A percentile compares a stretch with the other conserved stretches of the same genome.
Evolutionary conservation across 2,113 vertebrate species (phyloP).

Genomic region (Etia nguti): DNA sequence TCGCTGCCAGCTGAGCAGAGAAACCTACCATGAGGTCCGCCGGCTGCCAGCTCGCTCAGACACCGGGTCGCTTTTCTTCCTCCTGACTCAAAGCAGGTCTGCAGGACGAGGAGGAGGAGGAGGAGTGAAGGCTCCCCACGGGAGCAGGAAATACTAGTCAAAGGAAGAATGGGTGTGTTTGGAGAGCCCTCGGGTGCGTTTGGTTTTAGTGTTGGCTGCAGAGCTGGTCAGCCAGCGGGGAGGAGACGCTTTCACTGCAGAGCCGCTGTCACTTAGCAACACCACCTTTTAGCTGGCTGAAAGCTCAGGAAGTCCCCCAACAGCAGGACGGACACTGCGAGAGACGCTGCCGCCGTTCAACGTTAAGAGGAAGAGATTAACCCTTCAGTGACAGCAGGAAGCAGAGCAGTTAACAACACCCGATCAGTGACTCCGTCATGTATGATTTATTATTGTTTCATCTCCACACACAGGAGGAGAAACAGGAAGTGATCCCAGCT

Average conservation of each 20-base stretch:
- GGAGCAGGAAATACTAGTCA: conserved; percentile 8
- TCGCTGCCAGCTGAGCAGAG: background rate
- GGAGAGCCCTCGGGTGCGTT: conserved; percentile 13
- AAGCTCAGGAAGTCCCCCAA: conserved; percentile 4
- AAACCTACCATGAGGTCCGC: background rate
- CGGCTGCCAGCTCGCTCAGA: background rate
- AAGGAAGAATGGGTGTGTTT: background rate
- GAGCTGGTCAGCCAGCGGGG: background rate
- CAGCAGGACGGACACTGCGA: background rate
- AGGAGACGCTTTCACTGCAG: conserved; percentile 16
- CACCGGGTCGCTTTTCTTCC: conserved; percentile 15
- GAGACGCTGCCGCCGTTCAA: background rate
- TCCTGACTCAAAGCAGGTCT: conserved; percentile 27
- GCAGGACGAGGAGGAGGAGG: background rate
- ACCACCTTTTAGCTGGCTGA: conserved; percentile 16
- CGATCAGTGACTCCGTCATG: background rate
- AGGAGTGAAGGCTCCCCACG: conserved; percentile 12
- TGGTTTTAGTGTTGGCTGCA: conserved; percentile 20
- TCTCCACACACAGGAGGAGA: background rate
- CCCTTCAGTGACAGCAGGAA: background rate
- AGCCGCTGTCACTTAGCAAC: conserved; percentile 30
- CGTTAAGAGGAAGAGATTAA: background rate
- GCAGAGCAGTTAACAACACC: background rate
- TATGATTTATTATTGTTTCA: background rate
- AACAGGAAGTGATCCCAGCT: background rate